Conservation (phyloP, 2,888 invertebrate species). For the Agriopis marginaria region DNA sequence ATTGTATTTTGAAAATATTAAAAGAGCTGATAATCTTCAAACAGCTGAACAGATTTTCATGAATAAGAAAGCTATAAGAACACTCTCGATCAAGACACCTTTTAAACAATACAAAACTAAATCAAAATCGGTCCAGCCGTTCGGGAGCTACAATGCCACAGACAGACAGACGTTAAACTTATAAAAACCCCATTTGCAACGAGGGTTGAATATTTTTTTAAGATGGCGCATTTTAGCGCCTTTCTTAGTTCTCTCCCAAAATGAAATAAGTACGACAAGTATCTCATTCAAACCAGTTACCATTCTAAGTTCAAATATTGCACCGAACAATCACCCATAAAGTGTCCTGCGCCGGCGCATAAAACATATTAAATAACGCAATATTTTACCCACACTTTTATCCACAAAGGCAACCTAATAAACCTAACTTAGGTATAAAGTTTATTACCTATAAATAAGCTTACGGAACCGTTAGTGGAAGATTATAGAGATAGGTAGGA, state of each 20-base stretch:
- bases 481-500: conserved; percentile 25
- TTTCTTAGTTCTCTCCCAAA: background rate
- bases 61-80: no score
- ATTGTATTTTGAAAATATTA: no score
- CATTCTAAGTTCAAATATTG: conserved; percentile 20
- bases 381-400: conserved; percentile 48
- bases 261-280: background rate
- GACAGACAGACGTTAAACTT: background rate
- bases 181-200: no score
- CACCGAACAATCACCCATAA: conserved; percentile 48
- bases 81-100: no score
- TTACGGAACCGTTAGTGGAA: conserved; percentile 71
- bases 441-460: conserved; percentile 78
- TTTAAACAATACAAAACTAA: no score
- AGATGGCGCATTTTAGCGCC: background rate
- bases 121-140: no score
- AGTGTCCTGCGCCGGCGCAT: conserved; percentile 24
- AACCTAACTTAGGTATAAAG: conserved; percentile 73
- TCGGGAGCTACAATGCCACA: no score
- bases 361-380: conserved; percentile 45
- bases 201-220: background rate
- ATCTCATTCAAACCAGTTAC: conserved; percentile 1
- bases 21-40: no score
- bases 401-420: conserved; percentile 65
- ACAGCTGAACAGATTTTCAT: no score